phyloP scores from a whole-genome alignment of 2,888 invertebrate species.

The Argyra leucocephala region DNA sequence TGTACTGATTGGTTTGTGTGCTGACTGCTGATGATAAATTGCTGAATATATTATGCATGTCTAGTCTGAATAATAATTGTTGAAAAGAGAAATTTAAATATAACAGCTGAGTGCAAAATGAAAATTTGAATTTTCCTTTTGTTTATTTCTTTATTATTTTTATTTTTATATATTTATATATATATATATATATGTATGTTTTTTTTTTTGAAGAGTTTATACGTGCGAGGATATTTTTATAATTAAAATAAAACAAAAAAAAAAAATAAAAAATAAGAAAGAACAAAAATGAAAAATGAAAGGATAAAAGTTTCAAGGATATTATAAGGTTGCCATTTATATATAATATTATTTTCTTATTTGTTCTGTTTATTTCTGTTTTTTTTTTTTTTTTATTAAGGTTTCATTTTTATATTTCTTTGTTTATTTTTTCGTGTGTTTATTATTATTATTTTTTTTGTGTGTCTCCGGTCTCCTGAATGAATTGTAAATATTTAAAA shows the following conservation, averaged over 20 bases:
- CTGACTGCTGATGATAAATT: no score
- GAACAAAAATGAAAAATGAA: background rate
- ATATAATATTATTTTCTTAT: background rate
- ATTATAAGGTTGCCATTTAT: conserved; percentile 2
- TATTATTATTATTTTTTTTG: no score
- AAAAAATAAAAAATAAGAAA: background rate
- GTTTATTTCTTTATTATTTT: no score
- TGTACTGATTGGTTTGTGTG: no score
- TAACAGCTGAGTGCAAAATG: background rate
- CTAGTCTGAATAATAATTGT: background rate
- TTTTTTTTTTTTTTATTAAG: background rate
- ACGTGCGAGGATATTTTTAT: background rate
- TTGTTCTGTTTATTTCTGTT: background rate
- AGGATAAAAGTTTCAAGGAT: conserved; percentile 6
- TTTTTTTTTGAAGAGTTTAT: background rate
- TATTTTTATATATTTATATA: no score
- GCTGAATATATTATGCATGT: no score
- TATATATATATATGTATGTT: no score
- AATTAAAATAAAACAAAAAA: background rate
- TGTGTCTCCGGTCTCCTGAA: conserved; percentile 6
- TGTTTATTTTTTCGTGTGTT: no score
- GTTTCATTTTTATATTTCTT: background rate
- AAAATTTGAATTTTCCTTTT: background rate
- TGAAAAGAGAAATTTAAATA: background rate
- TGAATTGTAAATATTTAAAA: background rate